phyloP scores from a whole-genome alignment of 2,113 vertebrate genomes.

The Prinia subflava region DNA sequence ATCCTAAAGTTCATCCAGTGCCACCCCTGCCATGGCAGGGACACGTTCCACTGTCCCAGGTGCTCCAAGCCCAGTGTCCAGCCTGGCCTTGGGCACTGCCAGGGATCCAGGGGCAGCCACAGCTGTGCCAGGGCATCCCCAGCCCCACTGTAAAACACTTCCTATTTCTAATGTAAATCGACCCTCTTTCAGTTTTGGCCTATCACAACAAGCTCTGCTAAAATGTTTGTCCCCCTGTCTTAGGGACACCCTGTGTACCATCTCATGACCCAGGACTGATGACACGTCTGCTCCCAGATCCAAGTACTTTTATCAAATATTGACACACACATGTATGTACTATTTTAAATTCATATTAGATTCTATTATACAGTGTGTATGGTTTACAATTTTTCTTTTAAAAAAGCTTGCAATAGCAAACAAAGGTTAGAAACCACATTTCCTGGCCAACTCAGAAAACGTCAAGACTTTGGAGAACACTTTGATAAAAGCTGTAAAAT shows the following conservation, averaged over 20 bases:
- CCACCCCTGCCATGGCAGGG: neutral
- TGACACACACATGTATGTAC: neutral
- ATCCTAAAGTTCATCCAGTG: rapidly evolving
- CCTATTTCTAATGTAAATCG: rapidly evolving
- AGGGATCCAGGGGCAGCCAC: neutral
- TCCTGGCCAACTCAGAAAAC: neutral
- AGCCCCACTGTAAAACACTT: neutral
- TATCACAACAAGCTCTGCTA: neutral
- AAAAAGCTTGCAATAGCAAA: neutral
- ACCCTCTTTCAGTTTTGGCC: neutral
- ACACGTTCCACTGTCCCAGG: neutral
- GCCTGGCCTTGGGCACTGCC: rapidly evolving
- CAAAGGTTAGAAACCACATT: neutral
- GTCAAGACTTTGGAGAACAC: neutral
- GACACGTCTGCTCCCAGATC: neutral
- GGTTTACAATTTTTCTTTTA: neutral
- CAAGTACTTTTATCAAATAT: neutral
- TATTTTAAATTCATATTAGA: neutral
- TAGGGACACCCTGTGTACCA: rapidly evolving
- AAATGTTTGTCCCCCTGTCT: neutral
- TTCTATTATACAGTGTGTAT: neutral
- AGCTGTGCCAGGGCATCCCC: neutral
- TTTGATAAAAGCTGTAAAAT: neutral
- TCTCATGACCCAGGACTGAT: too few relatives aligned
- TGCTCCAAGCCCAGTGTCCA: neutral